Percentiles rank a stretch among this genome's conserved stretches.
These are phyloP conservation scores for Xerus rutilus DNA, from an alignment of 2,797 vertebrate genomes.

Conservation along the genomic window DNA sequence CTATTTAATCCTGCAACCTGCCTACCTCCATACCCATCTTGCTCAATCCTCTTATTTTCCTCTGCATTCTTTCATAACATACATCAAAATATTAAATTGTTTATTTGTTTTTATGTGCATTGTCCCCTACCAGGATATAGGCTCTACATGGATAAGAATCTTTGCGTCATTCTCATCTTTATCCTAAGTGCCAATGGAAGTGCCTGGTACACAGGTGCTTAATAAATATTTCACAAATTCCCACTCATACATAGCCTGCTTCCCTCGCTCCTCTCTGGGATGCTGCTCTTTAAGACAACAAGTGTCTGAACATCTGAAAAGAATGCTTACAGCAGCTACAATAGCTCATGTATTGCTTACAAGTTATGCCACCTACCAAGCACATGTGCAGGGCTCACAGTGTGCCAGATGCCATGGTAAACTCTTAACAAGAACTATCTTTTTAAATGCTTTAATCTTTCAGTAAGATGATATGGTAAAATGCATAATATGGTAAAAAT, in stretches of 20 bases:
- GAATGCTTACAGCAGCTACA: neutral
- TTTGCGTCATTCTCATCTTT: constrained; percentile 33
- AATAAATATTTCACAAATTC: neutral
- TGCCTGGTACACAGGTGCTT: neutral
- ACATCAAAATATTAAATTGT: neutral
- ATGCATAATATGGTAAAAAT: neutral
- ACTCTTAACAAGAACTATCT: neutral
- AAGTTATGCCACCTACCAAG: neutral
- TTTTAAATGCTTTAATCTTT: neutral
- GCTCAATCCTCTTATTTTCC: neutral
- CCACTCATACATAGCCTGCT: neutral
- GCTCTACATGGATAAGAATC: neutral
- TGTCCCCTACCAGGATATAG: neutral
- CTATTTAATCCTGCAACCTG: neutral
- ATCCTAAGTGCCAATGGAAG: neutral
- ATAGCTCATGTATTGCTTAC: neutral
- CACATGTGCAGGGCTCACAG: neutral
- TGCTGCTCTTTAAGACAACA: constrained; percentile 1
- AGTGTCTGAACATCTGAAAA: neutral
- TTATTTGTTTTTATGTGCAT: neutral
- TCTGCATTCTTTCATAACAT: neutral
- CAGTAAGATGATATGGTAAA: neutral
- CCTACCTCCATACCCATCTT: neutral
- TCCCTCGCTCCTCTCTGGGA: neutral
- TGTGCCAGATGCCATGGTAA: neutral